A percentile compares a stretch with the other conserved stretches of the same genome.
Conservation (phyloP, 2,888 invertebrate genomes). For the Chrysodeixis includens region DNA sequence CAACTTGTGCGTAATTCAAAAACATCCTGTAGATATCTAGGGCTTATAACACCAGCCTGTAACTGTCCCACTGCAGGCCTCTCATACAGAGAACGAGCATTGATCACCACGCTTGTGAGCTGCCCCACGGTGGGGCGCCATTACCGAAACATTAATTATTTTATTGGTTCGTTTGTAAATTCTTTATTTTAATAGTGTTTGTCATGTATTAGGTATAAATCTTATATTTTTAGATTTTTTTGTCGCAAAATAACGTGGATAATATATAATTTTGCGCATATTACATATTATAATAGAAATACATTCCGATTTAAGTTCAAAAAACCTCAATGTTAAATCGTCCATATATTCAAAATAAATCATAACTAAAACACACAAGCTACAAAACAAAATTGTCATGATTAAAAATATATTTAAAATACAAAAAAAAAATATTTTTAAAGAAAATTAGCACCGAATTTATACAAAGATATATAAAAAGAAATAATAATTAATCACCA, state of each 20-base stretch:
- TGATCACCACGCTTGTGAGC: conserved; percentile 1
- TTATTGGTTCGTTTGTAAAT: too few species aligned
- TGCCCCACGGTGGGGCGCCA: conserved; percentile 1
- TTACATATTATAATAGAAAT: too few species aligned
- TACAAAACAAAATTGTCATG: conserved; percentile 52
- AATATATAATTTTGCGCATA: too few species aligned
- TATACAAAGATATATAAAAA: conserved; percentile 58
- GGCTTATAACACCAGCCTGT: conserved; percentile 1
- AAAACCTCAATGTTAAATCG: too few species aligned
- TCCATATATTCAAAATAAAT: too few species aligned
- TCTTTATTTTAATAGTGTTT: too few species aligned
- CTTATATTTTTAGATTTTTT: too few species aligned
- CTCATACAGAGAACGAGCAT: background rate
- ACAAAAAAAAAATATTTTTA: conserved; percentile 32
- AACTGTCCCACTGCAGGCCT: background rate
- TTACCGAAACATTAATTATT: background rate
- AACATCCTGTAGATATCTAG: background rate
- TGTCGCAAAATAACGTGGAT: too few species aligned
- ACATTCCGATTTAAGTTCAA: too few species aligned
- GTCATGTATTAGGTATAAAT: too few species aligned
- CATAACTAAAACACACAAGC: background rate
- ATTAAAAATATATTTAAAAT: conserved; percentile 58
- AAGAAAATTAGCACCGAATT: conserved; percentile 65
- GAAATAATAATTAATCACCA: conserved; percentile 8
- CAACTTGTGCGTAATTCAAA: background rate